Percentiles rank a stretch among this genome's conserved stretches.
Conservation (phyloP, 2,888 invertebrate species). For the Epiperipatus broadwayi region DNA sequence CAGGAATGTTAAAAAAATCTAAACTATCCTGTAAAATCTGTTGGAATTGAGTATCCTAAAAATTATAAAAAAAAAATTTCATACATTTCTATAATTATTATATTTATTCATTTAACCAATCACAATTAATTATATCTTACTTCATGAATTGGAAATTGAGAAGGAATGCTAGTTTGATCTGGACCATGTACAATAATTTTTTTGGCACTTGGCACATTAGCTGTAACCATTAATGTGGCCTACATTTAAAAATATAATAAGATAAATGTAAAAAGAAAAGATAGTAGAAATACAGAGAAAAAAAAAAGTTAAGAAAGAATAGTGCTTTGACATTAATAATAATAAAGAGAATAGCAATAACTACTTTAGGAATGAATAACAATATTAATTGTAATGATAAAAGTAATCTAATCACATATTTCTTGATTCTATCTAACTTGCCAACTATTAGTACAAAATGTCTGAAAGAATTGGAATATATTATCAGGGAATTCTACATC, state of each 20-base stretch:
- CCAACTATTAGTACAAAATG: too few relatives aligned
- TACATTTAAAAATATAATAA: conserved; percentile 20
- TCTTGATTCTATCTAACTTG: too few relatives aligned
- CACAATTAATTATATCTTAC: conserved; percentile 17
- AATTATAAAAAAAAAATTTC: too few relatives aligned
- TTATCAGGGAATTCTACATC: too few relatives aligned
- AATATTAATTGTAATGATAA: too few relatives aligned
- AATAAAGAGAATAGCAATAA: too few relatives aligned
- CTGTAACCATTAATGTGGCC: conserved; percentile 81
- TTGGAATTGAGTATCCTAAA: conserved; percentile 87
- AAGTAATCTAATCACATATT: too few relatives aligned
- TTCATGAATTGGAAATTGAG: conserved; percentile 85
- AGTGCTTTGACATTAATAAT: not conserved
- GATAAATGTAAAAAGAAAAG: not conserved
- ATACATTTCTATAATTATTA: conserved; percentile 16
- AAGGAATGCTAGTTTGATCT: conserved; percentile 83
- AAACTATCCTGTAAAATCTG: conserved; percentile 84
- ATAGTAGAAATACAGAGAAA: conserved; percentile 9
- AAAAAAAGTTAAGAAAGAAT: too few relatives aligned
- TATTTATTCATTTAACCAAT: conserved; percentile 13
- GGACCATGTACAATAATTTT: conserved; percentile 94
- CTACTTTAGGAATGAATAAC: too few relatives aligned
- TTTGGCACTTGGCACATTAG: conserved; percentile 97
- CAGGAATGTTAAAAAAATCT: conserved; percentile 91
- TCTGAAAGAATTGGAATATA: too few relatives aligned